Percentiles rank a stretch among this genome's conserved stretches.
These are phyloP conservation scores for Phalera bucephala DNA, from an alignment of 2,888 invertebrate species.

Conservation along the genomic window DNA sequence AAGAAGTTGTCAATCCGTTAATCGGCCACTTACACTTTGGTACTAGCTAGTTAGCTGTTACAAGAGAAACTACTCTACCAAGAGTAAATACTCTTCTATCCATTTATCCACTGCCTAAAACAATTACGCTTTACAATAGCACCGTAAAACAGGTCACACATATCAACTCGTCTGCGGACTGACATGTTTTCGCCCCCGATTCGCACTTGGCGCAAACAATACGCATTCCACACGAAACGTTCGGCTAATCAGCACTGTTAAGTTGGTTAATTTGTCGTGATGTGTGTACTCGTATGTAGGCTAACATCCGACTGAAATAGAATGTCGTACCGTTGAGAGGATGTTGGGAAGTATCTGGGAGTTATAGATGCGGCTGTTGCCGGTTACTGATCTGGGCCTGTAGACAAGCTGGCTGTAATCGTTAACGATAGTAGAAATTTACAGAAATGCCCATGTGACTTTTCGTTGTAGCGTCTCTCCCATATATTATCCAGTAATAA, in stretches of 20 bases:
- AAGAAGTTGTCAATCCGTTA: no score
- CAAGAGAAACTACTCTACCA: no score
- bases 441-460: no score
- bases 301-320: constrained; percentile 68
- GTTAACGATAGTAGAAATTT: no score
- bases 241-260: constrained; percentile 13
- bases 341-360: constrained; percentile 5
- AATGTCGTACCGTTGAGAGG: constrained; percentile 49
- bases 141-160: background rate
- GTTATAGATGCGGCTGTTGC: constrained; percentile 37
- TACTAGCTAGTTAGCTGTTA: no score
- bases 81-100: no score
- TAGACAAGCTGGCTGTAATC: no score
- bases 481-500: no score
- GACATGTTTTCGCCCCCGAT: constrained; percentile 3
- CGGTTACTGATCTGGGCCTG: background rate
- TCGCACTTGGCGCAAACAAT: background rate
- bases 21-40: no score
- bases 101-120: background rate
- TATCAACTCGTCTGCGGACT: background rate
- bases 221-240: background rate
- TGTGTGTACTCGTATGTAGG: constrained; percentile 57
- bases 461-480: no score
- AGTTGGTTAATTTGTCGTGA: constrained; percentile 62
- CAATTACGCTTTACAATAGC: background rate